Evolutionary conservation across 2,888 invertebrate genomes (phyloP).

Genomic region (Pseudococcus longispinus): DNA sequence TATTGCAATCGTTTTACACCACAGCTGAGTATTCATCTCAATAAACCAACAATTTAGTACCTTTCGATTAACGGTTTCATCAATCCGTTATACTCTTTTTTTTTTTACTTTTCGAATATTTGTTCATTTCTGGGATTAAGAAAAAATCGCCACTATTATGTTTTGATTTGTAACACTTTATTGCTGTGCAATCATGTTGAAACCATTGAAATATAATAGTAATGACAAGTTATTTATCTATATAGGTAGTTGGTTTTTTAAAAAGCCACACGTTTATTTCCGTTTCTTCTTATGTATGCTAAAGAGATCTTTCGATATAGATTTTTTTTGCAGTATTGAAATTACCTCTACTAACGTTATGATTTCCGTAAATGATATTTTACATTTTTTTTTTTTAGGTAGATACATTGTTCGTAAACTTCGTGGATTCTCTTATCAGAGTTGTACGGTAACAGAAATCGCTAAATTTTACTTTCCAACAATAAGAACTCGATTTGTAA

Average conservation of each 20-base stretch:
- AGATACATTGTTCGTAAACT: neutral
- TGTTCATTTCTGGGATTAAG: slow-evolving; percentile 37
- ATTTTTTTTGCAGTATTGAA: neutral
- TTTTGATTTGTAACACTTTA: slow-evolving; percentile 34
- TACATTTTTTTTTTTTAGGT: neutral
- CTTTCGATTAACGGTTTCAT: slow-evolving; percentile 36
- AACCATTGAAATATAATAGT: slow-evolving; percentile 13
- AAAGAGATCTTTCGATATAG: neutral
- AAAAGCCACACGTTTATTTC: slow-evolving; percentile 23
- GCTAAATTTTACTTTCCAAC: neutral
- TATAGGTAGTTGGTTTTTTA: slow-evolving; percentile 1
- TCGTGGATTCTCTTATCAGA: neutral
- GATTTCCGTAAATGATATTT: slow-evolving; percentile 10
- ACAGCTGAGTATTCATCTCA: slow-evolving; percentile 1
- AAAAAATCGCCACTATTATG: slow-evolving; percentile 29
- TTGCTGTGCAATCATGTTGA: slow-evolving; percentile 23
- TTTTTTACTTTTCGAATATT: slow-evolving; percentile 21
- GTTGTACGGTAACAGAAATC: neutral
- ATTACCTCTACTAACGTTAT: neutral
- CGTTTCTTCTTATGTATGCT: slow-evolving; percentile 4
- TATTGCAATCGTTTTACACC: slow-evolving; percentile 34
- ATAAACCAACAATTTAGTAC: slow-evolving; percentile 34
- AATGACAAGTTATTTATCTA: slow-evolving; percentile 23
- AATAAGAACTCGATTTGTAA: neutral
- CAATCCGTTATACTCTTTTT: slow-evolving; percentile 35